These are phyloP conservation scores for Cenopis cana DNA, from an alignment of 2,888 invertebrate genomes.

Conservation along the genomic window DNA sequence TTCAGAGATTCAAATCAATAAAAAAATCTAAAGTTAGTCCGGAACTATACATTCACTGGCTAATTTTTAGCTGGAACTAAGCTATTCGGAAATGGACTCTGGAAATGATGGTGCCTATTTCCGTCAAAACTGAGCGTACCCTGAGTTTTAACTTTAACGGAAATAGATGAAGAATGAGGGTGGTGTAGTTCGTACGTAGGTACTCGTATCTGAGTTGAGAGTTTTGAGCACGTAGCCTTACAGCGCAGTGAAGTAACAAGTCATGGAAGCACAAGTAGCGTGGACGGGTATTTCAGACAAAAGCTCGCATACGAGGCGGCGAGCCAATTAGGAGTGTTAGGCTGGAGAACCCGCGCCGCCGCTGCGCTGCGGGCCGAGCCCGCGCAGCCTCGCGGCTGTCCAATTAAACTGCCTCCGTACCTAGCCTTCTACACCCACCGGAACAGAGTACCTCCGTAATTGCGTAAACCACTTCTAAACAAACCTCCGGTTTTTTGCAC, in stretches of 20 bases:
- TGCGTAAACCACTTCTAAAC: conserved; percentile 81
- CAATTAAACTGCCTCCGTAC: conserved; percentile 75
- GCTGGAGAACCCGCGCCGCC: conserved; percentile 49
- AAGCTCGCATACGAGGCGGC: conserved; percentile 73
- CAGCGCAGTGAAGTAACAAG: conserved; percentile 41
- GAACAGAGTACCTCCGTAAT: conserved; percentile 71
- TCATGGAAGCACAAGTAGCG: conserved; percentile 35
- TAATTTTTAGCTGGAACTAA: not conserved
- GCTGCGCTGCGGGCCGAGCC: conserved; percentile 53
- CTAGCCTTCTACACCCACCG: conserved; percentile 47
- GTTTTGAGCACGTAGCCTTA: conserved; percentile 17
- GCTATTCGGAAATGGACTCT: not conserved
- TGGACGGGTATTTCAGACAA: conserved; percentile 59
- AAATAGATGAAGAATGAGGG: not conserved
- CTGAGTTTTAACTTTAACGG: too few species aligned
- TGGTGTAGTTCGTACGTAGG: not conserved
- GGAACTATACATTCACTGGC: conserved; percentile 1
- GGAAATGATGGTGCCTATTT: not conserved
- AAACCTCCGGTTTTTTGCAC: conserved; percentile 77
- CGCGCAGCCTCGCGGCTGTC: conserved; percentile 64
- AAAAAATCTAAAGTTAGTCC: conserved; percentile 10
- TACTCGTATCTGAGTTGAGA: conserved; percentile 5
- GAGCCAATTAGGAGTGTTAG: conserved; percentile 82
- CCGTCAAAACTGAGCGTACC: too few species aligned
- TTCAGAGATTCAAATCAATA: conserved; percentile 30